phyloP scores from a whole-genome alignment of 2,797 vertebrate genomes.

The Astyanax mexicanus region DNA sequence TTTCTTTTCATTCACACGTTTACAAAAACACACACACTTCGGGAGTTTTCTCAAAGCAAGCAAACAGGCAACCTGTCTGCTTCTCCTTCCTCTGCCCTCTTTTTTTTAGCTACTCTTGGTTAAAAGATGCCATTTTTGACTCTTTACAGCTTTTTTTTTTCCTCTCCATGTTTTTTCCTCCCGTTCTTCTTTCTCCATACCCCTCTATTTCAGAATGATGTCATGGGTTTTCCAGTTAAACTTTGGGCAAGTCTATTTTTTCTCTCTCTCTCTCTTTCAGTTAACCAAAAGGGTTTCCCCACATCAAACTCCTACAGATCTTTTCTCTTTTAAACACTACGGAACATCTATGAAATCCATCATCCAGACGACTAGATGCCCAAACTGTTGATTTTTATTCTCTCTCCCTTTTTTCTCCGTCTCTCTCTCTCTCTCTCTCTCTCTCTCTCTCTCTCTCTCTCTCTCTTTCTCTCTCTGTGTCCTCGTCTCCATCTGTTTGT shows the following conservation, averaged over 20 bases:
- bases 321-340: conserved; percentile 57
- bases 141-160: conserved; percentile 64
- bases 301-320: conserved; percentile 69
- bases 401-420: too few relatives aligned
- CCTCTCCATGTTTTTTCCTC: conserved; percentile 46
- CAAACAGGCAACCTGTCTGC: conserved; percentile 64
- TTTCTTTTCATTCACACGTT: conserved; percentile 17
- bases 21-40: conserved; percentile 44
- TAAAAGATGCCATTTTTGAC: conserved; percentile 77
- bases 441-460: neutral
- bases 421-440: conserved; percentile 33
- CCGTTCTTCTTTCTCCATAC: conserved; percentile 49
- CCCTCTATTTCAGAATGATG: conserved; percentile 65
- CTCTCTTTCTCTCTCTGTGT: neutral
- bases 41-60: conserved; percentile 44
- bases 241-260: conserved; percentile 52
- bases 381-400: conserved; percentile 48
- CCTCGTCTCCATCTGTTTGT: conserved; percentile 46
- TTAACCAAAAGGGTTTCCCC: conserved; percentile 75
- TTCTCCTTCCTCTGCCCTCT: conserved; percentile 66
- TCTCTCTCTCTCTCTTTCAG: too few relatives aligned
- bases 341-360: conserved; percentile 61
- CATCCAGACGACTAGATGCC: conserved; percentile 63
- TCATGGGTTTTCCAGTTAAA: conserved; percentile 76
- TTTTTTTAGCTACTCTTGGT: conserved; percentile 78